These are phyloP conservation scores for Puntigrus tetrazona DNA, from an alignment of 2,113 vertebrate genomes.

Conservation along the genomic window DNA sequence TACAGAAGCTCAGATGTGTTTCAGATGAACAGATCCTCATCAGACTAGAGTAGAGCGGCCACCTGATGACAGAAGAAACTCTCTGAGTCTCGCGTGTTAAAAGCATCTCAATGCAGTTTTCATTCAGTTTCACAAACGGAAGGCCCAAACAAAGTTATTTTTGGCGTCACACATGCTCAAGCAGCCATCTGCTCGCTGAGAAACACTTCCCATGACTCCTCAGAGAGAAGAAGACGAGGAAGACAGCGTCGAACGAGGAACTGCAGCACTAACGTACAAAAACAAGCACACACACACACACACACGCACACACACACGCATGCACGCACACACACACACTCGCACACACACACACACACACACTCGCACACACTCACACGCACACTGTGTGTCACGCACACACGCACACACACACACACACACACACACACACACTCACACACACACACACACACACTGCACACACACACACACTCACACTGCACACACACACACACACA, in stretches of 20 bases:
- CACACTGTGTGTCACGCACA: no score
- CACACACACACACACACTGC: no score
- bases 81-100: neutral
- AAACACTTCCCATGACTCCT: neutral
- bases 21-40: neutral
- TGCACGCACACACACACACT: no score
- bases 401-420: no score
- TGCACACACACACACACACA: no score
- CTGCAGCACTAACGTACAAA: no score
- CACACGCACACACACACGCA: no score
- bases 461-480: no score
- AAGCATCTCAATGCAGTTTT: neutral
- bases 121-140: neutral
- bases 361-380: no score
- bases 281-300: no score
- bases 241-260: neutral
- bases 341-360: no score
- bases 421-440: no score
- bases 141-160: neutral
- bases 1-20: neutral
- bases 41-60: neutral
- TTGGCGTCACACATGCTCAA: neutral
- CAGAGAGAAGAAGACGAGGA: neutral
- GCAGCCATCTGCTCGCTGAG: neutral
- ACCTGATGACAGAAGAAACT: neutral